Base-by-base conservation (phyloP, 2,797 vertebrate species). In the Falco rusticolus region DNA sequence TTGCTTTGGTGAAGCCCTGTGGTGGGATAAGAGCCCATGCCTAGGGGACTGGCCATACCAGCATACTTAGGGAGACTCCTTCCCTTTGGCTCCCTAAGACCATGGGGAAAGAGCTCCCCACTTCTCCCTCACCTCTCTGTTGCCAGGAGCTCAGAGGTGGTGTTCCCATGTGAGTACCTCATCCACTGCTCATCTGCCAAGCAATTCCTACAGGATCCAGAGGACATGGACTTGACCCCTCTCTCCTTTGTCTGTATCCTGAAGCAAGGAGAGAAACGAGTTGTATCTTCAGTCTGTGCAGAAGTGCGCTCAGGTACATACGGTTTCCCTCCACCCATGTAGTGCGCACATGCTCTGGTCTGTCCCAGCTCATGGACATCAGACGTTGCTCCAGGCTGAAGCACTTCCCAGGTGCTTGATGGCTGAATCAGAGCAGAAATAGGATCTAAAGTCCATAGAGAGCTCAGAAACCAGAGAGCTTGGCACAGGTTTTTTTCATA, bases 271-370 rank as follows among this genome's bases (percentile, higher is more conserved):
- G n/a, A 64, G 31, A 74, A 68, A 74, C 1, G 3, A 80, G 31
- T 17, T 85, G 1, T 5, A 1, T 2, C 56, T 53, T n/a, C 75
- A 69, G 57, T 77, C 28, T 22, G 39, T 56, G 29, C 33, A 33
- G 16, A 53, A 29, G 15, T 3, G 16, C 6, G 0, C 43, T 24
- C n/a, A 5, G 15, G 48, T 59, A 37, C 48, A 4, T 10, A 20
- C 12, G 29, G 33, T 25, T 26, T 21, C 19, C 5, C 34, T 51
- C n/a, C 57, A 60, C 24, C 39, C 37, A 2, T 6, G 37, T 39
- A 77, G 24, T 5, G 5, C 57, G 54, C 24, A 6, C n/a, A 0
- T 10, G 33, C 9, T 72, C 63, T 47, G 56, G 20, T n/a, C 47
- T 11, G 5, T 11, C 41, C 18, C 68, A 69, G 39, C 47, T 76